phyloP scores from a whole-genome alignment of 37 sponge, comb jelly and placozoan species.

The Eunapius fragilis region DNA sequence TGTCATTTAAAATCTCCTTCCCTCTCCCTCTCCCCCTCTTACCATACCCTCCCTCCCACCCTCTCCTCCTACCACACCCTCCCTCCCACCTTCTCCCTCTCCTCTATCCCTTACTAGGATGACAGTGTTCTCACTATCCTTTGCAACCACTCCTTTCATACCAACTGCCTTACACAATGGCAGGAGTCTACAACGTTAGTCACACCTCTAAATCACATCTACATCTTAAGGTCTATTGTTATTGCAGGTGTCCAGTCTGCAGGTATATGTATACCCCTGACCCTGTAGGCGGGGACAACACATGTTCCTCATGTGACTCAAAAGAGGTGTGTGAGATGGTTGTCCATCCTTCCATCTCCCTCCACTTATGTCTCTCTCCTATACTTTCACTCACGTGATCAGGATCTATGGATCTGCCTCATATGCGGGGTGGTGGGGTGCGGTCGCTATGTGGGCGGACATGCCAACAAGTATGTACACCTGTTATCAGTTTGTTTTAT shows the following conservation, averaged over 20 bases:
- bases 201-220: not conserved
- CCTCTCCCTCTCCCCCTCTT: too few relatives aligned
- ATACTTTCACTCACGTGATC: not conserved
- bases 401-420: conserved; percentile 96
- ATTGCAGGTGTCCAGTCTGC: conserved; percentile 83
- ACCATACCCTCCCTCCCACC: too few relatives aligned
- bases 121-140: conserved; percentile 92
- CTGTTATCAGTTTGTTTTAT: not conserved
- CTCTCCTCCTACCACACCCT: too few relatives aligned
- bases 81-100: too few relatives aligned
- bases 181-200: conserved; percentile 84
- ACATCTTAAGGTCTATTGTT: not conserved
- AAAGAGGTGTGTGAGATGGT: conserved; percentile 55
- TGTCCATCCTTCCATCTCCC: not conserved
- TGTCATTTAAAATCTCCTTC: not conserved
- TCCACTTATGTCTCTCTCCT: too few relatives aligned
- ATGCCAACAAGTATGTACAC: conserved; percentile 69
- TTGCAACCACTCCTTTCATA: conserved; percentile 97
- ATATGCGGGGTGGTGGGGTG: conserved; percentile 98
- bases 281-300: conserved; percentile 64
- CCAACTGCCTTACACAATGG: conserved; percentile 88
- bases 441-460: conserved; percentile 90
- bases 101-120: conserved; percentile 73
- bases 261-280: conserved; percentile 86
- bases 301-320: conserved; percentile 70